Conservation (phyloP, 2,888 invertebrate genomes). For the Euzophera pinguis region DNA sequence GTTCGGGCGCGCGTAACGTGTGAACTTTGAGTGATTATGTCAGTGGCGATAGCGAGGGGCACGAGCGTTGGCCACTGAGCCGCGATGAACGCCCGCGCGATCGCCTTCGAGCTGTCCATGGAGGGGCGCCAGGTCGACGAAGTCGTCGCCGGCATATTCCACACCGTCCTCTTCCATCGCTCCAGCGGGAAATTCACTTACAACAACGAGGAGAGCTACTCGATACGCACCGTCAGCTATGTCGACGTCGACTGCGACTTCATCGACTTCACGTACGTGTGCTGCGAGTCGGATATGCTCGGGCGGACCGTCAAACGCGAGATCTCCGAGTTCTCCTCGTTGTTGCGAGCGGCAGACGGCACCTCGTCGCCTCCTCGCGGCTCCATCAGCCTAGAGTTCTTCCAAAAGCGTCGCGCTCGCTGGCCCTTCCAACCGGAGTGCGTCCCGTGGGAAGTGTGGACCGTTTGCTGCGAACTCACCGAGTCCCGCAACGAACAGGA, state of each 20-base stretch:
- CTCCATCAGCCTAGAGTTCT: slow-evolving; percentile 96
- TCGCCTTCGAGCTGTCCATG: slow-evolving; percentile 89
- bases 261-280: slow-evolving; percentile 98
- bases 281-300: slow-evolving; percentile 91
- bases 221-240: slow-evolving; percentile 96
- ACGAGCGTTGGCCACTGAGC: slow-evolving; percentile 55
- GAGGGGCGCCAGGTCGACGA: slow-evolving; percentile 96
- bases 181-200: slow-evolving; percentile 96
- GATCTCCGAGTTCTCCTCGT: slow-evolving; percentile 88
- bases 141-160: slow-evolving; percentile 94
- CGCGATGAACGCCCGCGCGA: slow-evolving; percentile 89
- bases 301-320: slow-evolving; percentile 86
- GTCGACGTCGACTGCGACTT: slow-evolving; percentile 99
- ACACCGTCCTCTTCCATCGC: slow-evolving; percentile 94
- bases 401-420: slow-evolving; percentile 92
- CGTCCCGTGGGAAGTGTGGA: slow-evolving; percentile 99
- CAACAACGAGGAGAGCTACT: slow-evolving; percentile 95
- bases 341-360: slow-evolving; percentile 85
- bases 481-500: slow-evolving; percentile 93
- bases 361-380: slow-evolving; percentile 82
- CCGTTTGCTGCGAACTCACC: slow-evolving; percentile 93
- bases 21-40: slow-evolving; percentile 49
- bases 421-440: slow-evolving; percentile 96
- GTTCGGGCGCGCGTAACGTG: slow-evolving; percentile 38
- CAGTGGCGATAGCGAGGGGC: slow-evolving; percentile 30